A percentile compares a stretch with the other conserved stretches of the same genome.
Evolutionary conservation across 2,113 vertebrate species (phyloP).

Genomic region (Ceyx melanurus): DNA sequence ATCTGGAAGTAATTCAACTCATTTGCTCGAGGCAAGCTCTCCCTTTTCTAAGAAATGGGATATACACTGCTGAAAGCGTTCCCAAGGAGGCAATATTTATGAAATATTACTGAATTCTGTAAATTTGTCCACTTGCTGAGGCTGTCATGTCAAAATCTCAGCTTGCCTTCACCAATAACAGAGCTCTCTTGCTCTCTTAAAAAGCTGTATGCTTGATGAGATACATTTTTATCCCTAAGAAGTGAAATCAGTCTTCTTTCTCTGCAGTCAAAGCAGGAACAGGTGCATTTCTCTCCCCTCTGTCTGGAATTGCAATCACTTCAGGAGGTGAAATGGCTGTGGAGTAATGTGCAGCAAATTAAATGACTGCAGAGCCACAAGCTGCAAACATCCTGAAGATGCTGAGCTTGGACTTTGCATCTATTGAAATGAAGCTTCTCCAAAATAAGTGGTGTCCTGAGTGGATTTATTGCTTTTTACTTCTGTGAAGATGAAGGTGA

Average conservation of each 20-base stretch:
- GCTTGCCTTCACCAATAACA: not conserved
- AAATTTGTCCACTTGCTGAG: not conserved
- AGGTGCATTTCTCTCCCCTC: not conserved
- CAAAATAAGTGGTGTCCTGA: not conserved
- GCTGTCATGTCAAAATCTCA: not conserved
- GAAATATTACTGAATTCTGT: not conserved
- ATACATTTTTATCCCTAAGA: not conserved
- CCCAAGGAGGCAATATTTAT: not conserved
- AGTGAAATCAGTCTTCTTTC: not conserved
- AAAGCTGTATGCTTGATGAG: fast-evolving
- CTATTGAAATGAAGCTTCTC: not conserved
- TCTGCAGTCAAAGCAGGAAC: not conserved
- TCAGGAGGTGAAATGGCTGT: not conserved
- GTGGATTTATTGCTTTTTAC: not conserved
- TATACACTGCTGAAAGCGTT: not conserved
- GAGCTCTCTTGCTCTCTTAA: not conserved
- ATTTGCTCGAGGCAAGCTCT: not conserved
- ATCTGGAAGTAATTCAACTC: not conserved
- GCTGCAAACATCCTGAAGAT: not conserved
- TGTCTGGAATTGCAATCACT: not conserved
- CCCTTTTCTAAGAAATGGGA: not conserved
- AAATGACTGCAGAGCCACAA: not conserved
- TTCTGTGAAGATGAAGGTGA: not conserved
- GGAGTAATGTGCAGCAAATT: not conserved
- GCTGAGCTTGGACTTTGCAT: not conserved